Percentiles rank a stretch among this genome's conserved stretches.
Evolutionary conservation across 2,888 invertebrate species (phyloP).

Genomic region (Dysmachus trigonus): DNA sequence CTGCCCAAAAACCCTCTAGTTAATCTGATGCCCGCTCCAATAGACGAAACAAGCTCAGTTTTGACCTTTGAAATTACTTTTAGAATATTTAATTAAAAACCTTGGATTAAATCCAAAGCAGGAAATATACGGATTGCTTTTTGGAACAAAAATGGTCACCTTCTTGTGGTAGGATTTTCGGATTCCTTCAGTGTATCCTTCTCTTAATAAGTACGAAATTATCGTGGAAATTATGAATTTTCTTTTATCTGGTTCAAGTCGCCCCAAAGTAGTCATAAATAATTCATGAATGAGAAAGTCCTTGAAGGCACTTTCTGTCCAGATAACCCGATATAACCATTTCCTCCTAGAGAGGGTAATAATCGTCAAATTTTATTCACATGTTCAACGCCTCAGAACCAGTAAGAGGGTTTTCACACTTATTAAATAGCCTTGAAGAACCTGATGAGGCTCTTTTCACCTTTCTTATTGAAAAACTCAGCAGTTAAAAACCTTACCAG

Average conservation of each 20-base stretch:
- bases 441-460: neutral
- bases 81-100: neutral
- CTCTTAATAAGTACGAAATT: neutral
- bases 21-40: neutral
- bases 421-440: neutral
- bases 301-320: neutral
- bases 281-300: neutral
- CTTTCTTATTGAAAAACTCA: neutral
- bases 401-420: neutral
- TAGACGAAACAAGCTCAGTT: neutral
- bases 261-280: neutral
- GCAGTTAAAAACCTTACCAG: neutral
- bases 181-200: neutral
- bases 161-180: neutral
- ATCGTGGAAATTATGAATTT: neutral
- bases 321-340: neutral
- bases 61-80: conserved; percentile 6
- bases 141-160: neutral
- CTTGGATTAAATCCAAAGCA: neutral
- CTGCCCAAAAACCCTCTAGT: neutral
- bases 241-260: neutral
- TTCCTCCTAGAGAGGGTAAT: neutral
- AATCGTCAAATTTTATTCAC: neutral
- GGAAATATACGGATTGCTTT: neutral
- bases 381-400: neutral